phyloP scores from a whole-genome alignment of 2,113 vertebrate genomes.

The Synodontis membranacea region DNA sequence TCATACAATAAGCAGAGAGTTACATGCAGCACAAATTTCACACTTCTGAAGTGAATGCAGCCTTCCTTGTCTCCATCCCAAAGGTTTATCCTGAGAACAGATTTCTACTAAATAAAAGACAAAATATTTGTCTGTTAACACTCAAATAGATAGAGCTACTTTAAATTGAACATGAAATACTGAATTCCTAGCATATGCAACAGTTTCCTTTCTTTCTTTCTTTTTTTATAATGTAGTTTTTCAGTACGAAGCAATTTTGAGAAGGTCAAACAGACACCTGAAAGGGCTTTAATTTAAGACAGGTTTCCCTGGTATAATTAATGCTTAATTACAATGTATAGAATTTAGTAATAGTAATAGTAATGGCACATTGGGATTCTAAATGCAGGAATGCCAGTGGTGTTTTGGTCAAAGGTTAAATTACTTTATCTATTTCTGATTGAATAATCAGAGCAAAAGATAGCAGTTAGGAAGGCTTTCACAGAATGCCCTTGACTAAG shows the following conservation, averaged over 20 bases:
- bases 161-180: not conserved
- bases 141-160: conserved; percentile 5
- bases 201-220: not conserved
- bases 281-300: conserved; percentile 15
- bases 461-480: not conserved
- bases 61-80: not conserved
- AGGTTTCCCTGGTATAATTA: not conserved
- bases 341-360: not conserved
- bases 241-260: not conserved
- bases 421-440: conserved; percentile 14
- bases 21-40: conserved; percentile 52
- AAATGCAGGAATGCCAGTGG: conserved; percentile 28
- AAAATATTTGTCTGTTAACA: conserved; percentile 31
- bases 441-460: conserved; percentile 23
- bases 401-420: conserved; percentile 20
- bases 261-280: conserved; percentile 35
- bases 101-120: conserved; percentile 7
- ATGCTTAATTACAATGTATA: conserved; percentile 17
- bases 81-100: not conserved
- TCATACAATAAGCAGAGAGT: conserved; percentile 48
- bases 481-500: conserved; percentile 19
- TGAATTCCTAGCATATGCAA: conserved; percentile 7
- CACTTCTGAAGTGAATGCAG: conserved; percentile 27
- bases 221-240: conserved; percentile 20
- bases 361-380: not conserved